These are phyloP conservation scores for Xestia ashworthii DNA, from an alignment of 2,888 invertebrate species.

Conservation along the genomic window DNA sequence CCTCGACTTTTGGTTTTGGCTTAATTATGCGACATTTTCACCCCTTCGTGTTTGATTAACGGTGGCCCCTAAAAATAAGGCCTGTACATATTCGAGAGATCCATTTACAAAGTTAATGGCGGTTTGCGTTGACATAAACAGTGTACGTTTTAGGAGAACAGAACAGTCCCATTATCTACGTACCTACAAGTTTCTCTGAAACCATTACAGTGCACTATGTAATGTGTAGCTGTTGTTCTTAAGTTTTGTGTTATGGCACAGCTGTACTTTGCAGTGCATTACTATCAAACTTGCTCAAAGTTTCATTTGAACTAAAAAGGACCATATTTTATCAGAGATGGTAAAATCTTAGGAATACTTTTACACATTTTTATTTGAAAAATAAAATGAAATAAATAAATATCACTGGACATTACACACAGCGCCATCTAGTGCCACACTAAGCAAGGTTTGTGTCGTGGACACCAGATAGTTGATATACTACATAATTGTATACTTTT, in stretches of 20 bases:
- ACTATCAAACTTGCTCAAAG: constrained; percentile 27
- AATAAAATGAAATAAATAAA: background rate
- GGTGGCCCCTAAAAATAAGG: constrained; percentile 38
- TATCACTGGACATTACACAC: too few species aligned
- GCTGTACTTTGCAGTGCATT: constrained; percentile 15
- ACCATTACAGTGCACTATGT: constrained; percentile 30
- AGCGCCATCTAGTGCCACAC: too few species aligned
- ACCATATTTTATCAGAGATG: background rate
- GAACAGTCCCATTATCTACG: constrained; percentile 11
- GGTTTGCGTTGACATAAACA: constrained; percentile 32
- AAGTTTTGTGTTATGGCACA: constrained; percentile 28
- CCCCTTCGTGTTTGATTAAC: constrained; percentile 38
- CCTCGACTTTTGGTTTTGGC: constrained; percentile 38
- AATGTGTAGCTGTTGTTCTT: constrained; percentile 34
- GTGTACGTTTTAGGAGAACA: constrained; percentile 7
- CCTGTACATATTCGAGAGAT: constrained; percentile 13
- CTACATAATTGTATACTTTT: too few species aligned
- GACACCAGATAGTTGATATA: too few species aligned
- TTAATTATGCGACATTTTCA: constrained; percentile 45
- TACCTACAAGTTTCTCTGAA: constrained; percentile 18
- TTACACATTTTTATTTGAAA: constrained; percentile 20
- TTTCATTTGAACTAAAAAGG: constrained; percentile 11
- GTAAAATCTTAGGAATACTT: constrained; percentile 20
- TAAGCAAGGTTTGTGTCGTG: too few species aligned
- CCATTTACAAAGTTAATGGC: constrained; percentile 33